These are phyloP conservation scores for Amphipyra berbera DNA, from an alignment of 2,888 invertebrate species.

Conservation along the genomic window DNA sequence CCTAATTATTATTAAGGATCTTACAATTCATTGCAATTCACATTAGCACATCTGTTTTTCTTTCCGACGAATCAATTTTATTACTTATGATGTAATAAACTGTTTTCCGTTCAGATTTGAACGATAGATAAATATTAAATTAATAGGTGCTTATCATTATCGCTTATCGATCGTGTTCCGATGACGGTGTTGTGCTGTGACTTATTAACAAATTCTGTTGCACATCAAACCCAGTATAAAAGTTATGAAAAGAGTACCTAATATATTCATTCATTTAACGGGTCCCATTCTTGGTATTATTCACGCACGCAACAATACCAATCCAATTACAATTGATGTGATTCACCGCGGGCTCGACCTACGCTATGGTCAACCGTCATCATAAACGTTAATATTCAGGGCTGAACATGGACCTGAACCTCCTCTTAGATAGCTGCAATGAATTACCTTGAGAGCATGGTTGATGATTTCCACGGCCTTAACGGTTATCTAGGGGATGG, in stretches of 20 bases:
- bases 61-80: no score
- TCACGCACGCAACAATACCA: constrained; percentile 33
- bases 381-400: not conserved
- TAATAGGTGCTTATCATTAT: constrained; percentile 29
- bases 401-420: no score
- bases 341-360: constrained; percentile 4
- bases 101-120: no score
- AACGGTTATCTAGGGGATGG: no score
- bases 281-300: constrained; percentile 16
- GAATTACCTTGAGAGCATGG: no score
- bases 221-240: not conserved
- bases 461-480: not conserved
- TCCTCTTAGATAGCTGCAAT: no score
- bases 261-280: not conserved
- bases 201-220: constrained; percentile 7
- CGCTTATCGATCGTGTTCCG: constrained; percentile 31
- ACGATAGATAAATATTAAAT: constrained; percentile 19
- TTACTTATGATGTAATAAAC: no score
- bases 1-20: no score
- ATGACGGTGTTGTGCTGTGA: constrained; percentile 13
- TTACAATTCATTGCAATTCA: no score
- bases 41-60: no score
- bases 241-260: constrained; percentile 1
- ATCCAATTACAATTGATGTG: constrained; percentile 24
- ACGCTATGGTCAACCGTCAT: constrained; percentile 7